These are phyloP conservation scores for Orycteropus afer DNA, from an alignment of 2,113 vertebrate species.

Conservation along the genomic window DNA sequence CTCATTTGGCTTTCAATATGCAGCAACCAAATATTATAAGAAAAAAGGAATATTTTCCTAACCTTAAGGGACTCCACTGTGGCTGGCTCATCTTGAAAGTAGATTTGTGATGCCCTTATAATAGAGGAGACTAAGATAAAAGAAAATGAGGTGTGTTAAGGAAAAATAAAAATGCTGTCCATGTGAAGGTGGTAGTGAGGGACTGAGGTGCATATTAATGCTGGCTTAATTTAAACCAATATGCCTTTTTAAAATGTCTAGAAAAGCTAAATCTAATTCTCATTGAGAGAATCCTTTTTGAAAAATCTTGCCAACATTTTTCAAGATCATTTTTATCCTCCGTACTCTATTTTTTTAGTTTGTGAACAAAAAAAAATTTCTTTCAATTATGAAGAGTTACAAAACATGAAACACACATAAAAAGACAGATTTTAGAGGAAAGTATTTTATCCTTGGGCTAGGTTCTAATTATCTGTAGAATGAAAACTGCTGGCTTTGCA, in stretches of 20 bases:
- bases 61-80: neutral
- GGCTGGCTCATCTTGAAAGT: neutral
- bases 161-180: neutral
- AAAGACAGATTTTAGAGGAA: neutral
- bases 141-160: neutral
- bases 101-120: neutral
- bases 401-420: neutral
- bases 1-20: neutral
- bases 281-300: neutral
- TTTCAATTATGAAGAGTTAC: neutral
- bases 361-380: neutral
- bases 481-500: neutral
- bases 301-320: neutral
- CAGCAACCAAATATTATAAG: neutral
- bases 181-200: neutral
- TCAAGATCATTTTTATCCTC: rapidly evolving
- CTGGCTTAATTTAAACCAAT: neutral
- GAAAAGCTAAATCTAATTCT: neutral
- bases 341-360: rapidly evolving
- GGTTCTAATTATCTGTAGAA: neutral
- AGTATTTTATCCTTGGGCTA: neutral
- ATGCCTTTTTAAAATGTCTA: neutral
- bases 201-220: neutral
- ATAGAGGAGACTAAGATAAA: neutral
- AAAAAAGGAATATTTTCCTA: neutral